phyloP scores from a whole-genome alignment of 2,888 invertebrate species.

The Lasioglossum lativentre region DNA sequence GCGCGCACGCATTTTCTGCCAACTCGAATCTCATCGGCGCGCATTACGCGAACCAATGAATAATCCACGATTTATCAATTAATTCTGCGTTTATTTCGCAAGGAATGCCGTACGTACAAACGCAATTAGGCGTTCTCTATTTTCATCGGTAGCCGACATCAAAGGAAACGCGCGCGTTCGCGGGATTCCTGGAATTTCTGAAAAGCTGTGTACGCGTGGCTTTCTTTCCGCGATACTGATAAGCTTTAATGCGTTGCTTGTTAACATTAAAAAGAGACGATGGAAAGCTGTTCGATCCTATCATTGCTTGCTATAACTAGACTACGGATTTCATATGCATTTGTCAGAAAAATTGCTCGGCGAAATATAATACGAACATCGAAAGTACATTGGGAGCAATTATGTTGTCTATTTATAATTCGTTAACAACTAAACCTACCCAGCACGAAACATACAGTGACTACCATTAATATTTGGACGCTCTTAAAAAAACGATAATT shows the following conservation, averaged over 20 bases:
- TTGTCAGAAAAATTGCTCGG: neutral
- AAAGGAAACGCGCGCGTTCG: neutral
- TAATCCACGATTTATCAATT: constrained; percentile 20
- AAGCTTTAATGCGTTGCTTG: neutral
- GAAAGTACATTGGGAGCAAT: no score
- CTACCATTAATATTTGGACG: no score
- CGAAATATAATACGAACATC: no score
- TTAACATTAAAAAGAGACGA: neutral
- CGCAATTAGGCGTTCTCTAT: constrained; percentile 13
- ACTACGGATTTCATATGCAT: neutral
- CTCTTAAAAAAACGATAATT: no score
- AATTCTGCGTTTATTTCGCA: neutral
- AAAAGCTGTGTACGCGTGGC: no score
- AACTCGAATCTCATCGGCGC: constrained; percentile 3
- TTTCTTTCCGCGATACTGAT: neutral
- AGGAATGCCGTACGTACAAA: neutral
- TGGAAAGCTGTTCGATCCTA: neutral
- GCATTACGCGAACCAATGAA: constrained; percentile 12
- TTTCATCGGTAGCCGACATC: neutral
- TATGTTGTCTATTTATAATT: no score
- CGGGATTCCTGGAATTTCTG: neutral
- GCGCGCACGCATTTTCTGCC: constrained; percentile 43
- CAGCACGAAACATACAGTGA: no score
- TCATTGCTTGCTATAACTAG: neutral
- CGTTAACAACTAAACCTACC: no score